Evolutionary conservation across 2,113 vertebrate genomes (phyloP).

Genomic region (Pimephales promelas): DNA sequence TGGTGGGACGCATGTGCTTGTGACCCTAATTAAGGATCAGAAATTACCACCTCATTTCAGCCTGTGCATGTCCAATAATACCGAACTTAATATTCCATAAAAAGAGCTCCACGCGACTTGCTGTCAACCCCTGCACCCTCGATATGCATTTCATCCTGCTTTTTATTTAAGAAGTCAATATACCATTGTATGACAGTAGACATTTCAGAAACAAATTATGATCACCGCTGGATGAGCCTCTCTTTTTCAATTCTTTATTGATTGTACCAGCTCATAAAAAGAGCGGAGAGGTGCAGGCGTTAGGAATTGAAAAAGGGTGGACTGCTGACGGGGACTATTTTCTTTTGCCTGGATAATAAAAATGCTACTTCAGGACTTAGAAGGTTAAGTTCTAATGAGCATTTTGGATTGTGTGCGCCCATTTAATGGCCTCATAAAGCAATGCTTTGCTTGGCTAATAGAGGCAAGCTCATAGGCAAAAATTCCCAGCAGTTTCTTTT

Average conservation of each 20-base stretch:
- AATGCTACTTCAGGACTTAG: constrained; percentile 90
- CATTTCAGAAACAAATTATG: constrained; percentile 86
- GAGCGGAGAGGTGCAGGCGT: constrained; percentile 55
- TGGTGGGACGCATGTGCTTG: constrained; percentile 82
- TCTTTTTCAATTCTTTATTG: constrained; percentile 88
- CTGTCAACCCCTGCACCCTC: constrained; percentile 30
- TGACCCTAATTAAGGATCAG: constrained; percentile 87
- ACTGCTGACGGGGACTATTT: constrained; percentile 87
- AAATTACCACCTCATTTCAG: constrained; percentile 77
- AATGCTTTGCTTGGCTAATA: constrained; percentile 89
- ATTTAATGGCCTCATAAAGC: constrained; percentile 94
- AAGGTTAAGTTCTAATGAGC: constrained; percentile 96
- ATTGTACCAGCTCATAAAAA: constrained; percentile 86
- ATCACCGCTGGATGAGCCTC: constrained; percentile 72
- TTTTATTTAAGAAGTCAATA: constrained; percentile 85
- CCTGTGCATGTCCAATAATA: constrained; percentile 70
- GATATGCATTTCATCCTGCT: constrained; percentile 50
- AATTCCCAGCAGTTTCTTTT: constrained; percentile 80
- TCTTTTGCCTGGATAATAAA: constrained; percentile 88
- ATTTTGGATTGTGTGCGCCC: constrained; percentile 90
- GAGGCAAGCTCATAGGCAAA: constrained; percentile 83
- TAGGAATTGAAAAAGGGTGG: constrained; percentile 56
- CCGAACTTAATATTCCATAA: constrained; percentile 54
- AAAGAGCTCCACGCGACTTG: constrained; percentile 5
- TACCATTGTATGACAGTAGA: constrained; percentile 74